Base-by-base conservation (phyloP, 2,113 vertebrate genomes). In the Muntiacus muntjak region DNA sequence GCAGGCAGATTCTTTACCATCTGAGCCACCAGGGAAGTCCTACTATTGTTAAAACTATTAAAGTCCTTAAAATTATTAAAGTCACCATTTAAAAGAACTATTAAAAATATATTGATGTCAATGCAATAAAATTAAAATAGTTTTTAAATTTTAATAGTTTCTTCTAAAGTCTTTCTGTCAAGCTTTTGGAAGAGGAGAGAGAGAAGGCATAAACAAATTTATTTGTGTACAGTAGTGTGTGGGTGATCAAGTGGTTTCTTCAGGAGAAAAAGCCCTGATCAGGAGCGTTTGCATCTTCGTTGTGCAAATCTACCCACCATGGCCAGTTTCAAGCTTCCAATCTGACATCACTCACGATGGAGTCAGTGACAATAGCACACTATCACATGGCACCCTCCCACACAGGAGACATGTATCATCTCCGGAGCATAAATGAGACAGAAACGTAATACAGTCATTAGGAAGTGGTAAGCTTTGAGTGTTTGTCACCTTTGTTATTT, bases 1-100 rank as follows among this genome's bases (percentile, higher is more conserved):
- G 36, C 36, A 43, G 71, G 71, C 71, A 43, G 71, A 74, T 74
- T 74, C 11, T 74, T 74, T 74, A 74, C 71, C 23, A 43, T 43
- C 71, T 74, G 71, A 25, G 71, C 23, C 36, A 74, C 71, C 71
- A 43, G 6, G 71, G 71, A 76, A 43, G 71, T 6, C 23, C n/a
- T 62, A 89, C 19, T 82, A 54, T 82, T 79, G 90, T 81, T 91
- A 58, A 86, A 91, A 45, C 79, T 67, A 52, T 28, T 90, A 19
- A 85, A 57, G 6, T 50, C 71, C 60, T 95, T 50, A 64, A 82
- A 64, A 62, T 76, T 9, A 86, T 71, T 76, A 83, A 93, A 82
- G 52, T 82, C 47, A 74, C 10, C 26, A 82, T 91, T 87, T 74
- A 33, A 92, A 91, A 93, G 12, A 71, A 86, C 52, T 79, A 55